Evolutionary conservation across 2,888 invertebrate genomes (phyloP).

Genomic region (Himalopsyche japonica): DNA sequence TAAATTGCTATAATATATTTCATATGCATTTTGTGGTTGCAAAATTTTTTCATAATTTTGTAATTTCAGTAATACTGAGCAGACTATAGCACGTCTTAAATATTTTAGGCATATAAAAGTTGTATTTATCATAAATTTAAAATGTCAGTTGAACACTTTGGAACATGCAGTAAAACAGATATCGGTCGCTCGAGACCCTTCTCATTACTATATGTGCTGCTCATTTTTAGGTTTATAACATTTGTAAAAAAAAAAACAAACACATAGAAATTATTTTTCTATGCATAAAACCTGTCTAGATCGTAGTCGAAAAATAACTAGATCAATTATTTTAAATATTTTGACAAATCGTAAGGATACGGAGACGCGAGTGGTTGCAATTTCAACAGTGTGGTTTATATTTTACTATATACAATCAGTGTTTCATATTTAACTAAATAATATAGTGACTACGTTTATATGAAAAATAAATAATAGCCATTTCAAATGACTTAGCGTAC

Average conservation of each 20-base stretch:
- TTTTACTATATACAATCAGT: slow-evolving; percentile 25
- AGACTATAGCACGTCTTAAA: too few species aligned
- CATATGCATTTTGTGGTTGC: too few species aligned
- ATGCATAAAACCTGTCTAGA: neutral
- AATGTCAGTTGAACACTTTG: too few species aligned
- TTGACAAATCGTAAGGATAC: neutral
- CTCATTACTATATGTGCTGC: neutral
- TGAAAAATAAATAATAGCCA: slow-evolving; percentile 21
- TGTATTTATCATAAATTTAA: too few species aligned
- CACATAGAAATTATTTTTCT: neutral
- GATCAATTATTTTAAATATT: neutral
- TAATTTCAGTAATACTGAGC: too few species aligned
- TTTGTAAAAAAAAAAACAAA: neutral
- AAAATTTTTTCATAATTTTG: too few species aligned
- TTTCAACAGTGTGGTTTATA: slow-evolving; percentile 5
- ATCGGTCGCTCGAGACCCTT: neutral
- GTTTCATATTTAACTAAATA: slow-evolving; percentile 13
- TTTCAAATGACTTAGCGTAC: slow-evolving; percentile 11
- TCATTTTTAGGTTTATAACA: too few species aligned
- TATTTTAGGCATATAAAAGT: too few species aligned
- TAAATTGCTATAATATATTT: too few species aligned
- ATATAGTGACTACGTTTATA: slow-evolving; percentile 18
- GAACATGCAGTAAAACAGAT: too few species aligned
- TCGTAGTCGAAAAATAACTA: neutral
- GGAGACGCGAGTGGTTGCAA: neutral